Conservation (phyloP, 2,888 invertebrate genomes). For the Leptogaster cylindrica region DNA sequence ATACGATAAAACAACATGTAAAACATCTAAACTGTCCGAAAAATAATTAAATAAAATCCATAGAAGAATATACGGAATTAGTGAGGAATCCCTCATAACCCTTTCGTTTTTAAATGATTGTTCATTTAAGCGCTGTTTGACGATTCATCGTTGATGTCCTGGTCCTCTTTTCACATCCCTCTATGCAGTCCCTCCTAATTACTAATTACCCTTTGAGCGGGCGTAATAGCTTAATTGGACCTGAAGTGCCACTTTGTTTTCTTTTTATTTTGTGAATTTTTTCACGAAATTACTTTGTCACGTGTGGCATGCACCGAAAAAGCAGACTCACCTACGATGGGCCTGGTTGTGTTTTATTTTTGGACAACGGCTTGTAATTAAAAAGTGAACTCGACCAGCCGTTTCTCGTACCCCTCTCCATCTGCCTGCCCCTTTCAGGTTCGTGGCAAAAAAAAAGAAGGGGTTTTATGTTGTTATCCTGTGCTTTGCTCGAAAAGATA, state of each 20-base stretch:
- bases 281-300: slow-evolving; percentile 35
- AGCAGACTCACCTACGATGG: slow-evolving; percentile 20
- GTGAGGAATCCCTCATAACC: too few relatives aligned
- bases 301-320: slow-evolving; percentile 12
- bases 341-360: slow-evolving; percentile 16
- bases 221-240: slow-evolving; percentile 25
- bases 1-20: too few relatives aligned
- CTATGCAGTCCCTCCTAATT: slow-evolving; percentile 8
- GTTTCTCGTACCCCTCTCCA: slow-evolving; percentile 8
- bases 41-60: too few relatives aligned
- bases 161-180: too few relatives aligned
- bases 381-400: slow-evolving; percentile 20
- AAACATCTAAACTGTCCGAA: too few relatives aligned
- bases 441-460: too few relatives aligned
- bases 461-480: slow-evolving; percentile 2
- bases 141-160: too few relatives aligned
- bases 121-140: too few relatives aligned
- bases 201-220: slow-evolving; percentile 2
- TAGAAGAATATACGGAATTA: too few relatives aligned
- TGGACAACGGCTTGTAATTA: slow-evolving; percentile 18
- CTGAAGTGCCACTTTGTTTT: slow-evolving; percentile 24
- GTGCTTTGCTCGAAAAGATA: slow-evolving; percentile 7
- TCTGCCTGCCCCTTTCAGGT: background rate
- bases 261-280: too few relatives aligned
- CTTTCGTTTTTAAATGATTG: too few relatives aligned